These are phyloP conservation scores for Leptatherina wallacei DNA, from an alignment of 2,797 vertebrate genomes.

Conservation along the genomic window DNA sequence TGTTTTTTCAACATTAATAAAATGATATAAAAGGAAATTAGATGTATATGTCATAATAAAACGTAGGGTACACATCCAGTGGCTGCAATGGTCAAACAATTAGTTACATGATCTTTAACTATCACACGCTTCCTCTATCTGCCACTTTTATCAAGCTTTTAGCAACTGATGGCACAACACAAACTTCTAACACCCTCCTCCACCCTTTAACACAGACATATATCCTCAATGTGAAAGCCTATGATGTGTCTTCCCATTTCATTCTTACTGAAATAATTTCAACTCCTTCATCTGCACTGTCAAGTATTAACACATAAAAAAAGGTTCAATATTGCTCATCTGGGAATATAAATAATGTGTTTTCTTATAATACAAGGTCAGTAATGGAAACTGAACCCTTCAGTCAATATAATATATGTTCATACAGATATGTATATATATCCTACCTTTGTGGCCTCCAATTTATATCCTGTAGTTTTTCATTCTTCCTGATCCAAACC, in stretches of 20 bases:
- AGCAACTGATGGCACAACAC: neutral
- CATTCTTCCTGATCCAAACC: neutral
- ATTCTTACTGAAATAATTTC: neutral
- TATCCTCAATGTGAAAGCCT: neutral
- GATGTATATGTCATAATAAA: neutral
- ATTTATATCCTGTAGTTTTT: neutral
- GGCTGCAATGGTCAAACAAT: neutral
- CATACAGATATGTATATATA: too few relatives aligned
- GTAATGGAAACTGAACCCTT: neutral
- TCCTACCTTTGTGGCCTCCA: slow-evolving; percentile 4
- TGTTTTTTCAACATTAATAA: too few relatives aligned
- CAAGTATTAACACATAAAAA: neutral
- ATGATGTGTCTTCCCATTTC: neutral
- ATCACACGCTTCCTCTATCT: neutral
- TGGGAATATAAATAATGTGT: neutral
- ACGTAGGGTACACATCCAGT: neutral
- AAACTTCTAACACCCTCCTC: neutral
- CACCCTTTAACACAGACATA: neutral
- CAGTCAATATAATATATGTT: neutral
- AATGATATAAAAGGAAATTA: neutral
- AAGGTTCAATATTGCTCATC: too few relatives aligned
- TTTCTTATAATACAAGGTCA: too few relatives aligned
- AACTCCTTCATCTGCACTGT: neutral
- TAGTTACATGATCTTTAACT: neutral
- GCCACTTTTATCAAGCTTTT: too few relatives aligned